Conservation (phyloP, 2,113 vertebrate species). For the Tragelaphus strepsiceros region DNA sequence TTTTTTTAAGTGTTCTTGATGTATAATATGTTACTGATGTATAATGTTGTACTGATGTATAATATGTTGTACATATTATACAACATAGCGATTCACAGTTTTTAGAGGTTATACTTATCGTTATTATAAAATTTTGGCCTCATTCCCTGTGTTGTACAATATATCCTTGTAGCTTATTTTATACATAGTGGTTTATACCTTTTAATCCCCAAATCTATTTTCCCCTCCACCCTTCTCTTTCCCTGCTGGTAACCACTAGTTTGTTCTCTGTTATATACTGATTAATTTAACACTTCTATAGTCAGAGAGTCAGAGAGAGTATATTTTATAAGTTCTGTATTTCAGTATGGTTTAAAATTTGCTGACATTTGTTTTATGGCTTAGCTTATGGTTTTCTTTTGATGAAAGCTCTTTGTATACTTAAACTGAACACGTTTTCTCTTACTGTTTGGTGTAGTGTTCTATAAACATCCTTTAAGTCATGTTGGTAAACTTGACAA, state of each 20-base stretch:
- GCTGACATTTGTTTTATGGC: neutral
- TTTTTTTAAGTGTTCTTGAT: neutral
- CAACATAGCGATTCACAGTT: neutral
- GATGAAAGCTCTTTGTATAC: neutral
- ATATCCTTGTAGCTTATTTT: neutral
- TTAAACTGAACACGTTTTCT: neutral
- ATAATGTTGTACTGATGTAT: too few relatives aligned
- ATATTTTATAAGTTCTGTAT: neutral
- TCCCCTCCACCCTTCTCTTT: neutral
- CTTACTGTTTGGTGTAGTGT: neutral
- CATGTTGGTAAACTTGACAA: neutral
- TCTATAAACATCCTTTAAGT: neutral
- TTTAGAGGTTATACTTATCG: neutral
- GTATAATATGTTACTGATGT: neutral
- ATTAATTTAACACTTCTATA: neutral
- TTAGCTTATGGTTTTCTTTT: neutral
- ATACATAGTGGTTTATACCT: neutral
- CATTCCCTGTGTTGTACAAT: neutral
- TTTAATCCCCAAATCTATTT: neutral
- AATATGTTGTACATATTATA: too few relatives aligned
- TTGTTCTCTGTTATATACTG: neutral
- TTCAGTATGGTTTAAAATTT: neutral
- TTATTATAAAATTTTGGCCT: neutral
- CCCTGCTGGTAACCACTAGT: neutral
- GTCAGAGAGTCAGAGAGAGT: neutral